Percentiles rank a stretch among this genome's conserved stretches.
Conservation (phyloP, 2,888 invertebrate species). For the Drosophila phalerata region DNA sequence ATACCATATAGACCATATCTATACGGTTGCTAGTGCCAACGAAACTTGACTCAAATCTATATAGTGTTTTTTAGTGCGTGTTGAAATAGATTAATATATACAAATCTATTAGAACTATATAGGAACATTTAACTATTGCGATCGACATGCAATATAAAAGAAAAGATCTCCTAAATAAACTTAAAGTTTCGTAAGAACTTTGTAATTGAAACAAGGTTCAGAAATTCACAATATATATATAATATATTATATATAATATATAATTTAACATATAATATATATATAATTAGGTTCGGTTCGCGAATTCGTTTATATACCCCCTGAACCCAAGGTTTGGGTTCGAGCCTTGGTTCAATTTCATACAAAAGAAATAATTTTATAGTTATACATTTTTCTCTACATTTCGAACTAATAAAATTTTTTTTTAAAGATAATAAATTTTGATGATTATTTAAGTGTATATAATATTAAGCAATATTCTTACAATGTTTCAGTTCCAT, state of each 20-base stretch:
- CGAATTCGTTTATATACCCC: too few relatives aligned
- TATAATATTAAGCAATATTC: background rate
- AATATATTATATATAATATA: too few relatives aligned
- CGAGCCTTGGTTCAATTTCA: too few relatives aligned
- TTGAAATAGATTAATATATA: slow-evolving; percentile 8
- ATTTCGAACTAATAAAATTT: too few relatives aligned
- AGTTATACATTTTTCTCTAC: too few relatives aligned
- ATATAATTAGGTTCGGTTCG: too few relatives aligned
- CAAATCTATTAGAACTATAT: slow-evolving; percentile 15
- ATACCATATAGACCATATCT: slow-evolving; percentile 29
- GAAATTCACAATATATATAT: background rate
- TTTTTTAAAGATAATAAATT: too few relatives aligned
- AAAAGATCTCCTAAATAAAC: background rate
- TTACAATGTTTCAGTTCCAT: background rate
- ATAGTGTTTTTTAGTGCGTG: background rate
- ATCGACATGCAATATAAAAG: too few relatives aligned
- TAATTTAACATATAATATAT: too few relatives aligned
- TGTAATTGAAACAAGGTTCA: background rate
- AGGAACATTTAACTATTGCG: background rate
- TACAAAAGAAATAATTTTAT: too few relatives aligned
- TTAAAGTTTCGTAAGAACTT: background rate
- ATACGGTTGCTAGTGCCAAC: background rate
- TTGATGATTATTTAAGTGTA: too few relatives aligned
- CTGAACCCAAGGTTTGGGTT: too few relatives aligned
- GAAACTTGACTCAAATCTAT: slow-evolving; percentile 12